A percentile compares a stretch with the other conserved stretches of the same genome.
Evolutionary conservation across 2,797 vertebrate genomes (phyloP).

Genomic region (Pteronotus mesoamericanus): DNA sequence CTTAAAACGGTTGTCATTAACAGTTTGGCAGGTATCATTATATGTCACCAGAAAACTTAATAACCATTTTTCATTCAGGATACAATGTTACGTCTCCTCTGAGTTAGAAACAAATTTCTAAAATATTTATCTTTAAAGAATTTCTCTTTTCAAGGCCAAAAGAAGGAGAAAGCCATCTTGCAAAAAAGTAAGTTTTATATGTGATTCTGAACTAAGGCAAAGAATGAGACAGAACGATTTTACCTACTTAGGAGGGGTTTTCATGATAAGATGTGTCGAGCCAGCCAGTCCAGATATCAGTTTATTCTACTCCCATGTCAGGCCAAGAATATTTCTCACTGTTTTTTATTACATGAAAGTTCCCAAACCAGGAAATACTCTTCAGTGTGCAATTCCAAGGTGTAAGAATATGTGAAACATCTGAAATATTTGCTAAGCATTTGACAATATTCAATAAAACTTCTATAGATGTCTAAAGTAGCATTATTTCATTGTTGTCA

Average conservation of each 20-base stretch:
- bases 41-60: background rate
- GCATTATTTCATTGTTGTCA: slow-evolving; percentile 24
- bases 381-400: background rate
- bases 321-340: background rate
- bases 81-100: background rate
- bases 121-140: background rate
- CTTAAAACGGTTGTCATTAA: background rate
- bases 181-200: background rate
- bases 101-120: background rate
- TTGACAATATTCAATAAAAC: slow-evolving; percentile 18
- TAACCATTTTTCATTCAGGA: background rate
- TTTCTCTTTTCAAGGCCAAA: background rate
- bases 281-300: background rate
- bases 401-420: slow-evolving; percentile 22
- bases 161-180: background rate
- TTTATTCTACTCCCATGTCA: background rate
- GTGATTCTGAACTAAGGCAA: background rate
- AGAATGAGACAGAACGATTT: background rate
- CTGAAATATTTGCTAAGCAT: slow-evolving; percentile 63
- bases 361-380: background rate
- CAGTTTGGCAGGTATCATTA: background rate
- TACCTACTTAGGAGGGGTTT: background rate
- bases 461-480: background rate
- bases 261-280: background rate
- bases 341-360: background rate